Base-by-base conservation (phyloP, 2,113 vertebrate species). In the Saguinus imperator region DNA sequence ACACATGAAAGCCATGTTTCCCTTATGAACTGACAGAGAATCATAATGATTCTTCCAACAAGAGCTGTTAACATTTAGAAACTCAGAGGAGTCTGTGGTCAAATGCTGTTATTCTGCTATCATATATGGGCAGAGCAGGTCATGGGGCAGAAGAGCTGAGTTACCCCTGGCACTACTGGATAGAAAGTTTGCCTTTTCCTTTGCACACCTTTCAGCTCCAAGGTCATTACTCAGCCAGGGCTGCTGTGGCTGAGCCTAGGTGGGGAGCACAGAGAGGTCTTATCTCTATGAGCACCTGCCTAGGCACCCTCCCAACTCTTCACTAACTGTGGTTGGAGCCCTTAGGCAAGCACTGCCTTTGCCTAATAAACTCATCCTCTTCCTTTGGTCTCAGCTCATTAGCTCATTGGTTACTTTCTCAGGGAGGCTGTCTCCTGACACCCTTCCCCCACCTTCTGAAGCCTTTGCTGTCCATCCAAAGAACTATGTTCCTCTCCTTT, bases 271-370 rank as follows among this genome's bases (percentile, higher is more conserved):
- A 21, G 6, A 57, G 14, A 72, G 70, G 52, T 40, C 35, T 57
- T 61, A 5, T 50, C 48, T 45, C 81, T 75, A 0, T 48, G 29
- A 29, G 37, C 3, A 17, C 27, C 48, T 61, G 27, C 70, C 95
- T 25, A 5, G 17, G 25, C 35, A 37, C 58, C 37, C 35, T 52
- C 40, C 45, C 40, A 5, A 37, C 43, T 25, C 6, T 2, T 52
- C 88, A 32, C 70, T 12, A 55, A 73, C 12, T 1, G 3, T 52
- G 9, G 2, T 8, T 3, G 20, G 73, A 37, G 8, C 35, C 29
- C 57, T 32, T 50, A 17, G 52, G 58, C 14, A 16, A 0, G 3
- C 6, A 9, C 55, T 27, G 25, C 29, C 5, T 20, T n/a, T 21
- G 32, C 68, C 79, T 77, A 3, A 14, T 7, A 32, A 52, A 77